Conservation (phyloP, 1,140 invertebrate species). For the Platyura marginata region DNA sequence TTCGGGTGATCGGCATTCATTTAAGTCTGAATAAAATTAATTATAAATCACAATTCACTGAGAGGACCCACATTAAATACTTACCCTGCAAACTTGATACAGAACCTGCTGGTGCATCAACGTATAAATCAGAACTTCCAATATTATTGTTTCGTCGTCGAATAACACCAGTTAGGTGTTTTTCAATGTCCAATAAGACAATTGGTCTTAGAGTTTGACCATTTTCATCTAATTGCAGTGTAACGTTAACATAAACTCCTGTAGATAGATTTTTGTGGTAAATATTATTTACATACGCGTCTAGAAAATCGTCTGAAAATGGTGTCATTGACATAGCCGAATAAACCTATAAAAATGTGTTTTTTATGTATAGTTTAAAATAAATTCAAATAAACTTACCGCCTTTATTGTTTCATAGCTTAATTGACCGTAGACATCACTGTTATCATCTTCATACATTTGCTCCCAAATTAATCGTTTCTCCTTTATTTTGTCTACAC, state of each 20-base stretch:
- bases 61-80: too few species aligned
- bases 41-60: slow-evolving; percentile 2
- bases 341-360: slow-evolving; percentile 41
- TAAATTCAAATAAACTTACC: slow-evolving; percentile 33
- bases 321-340: slow-evolving; percentile 80
- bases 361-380: background rate
- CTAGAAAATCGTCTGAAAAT: slow-evolving; percentile 68
- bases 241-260: slow-evolving; percentile 68
- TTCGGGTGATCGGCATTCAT: slow-evolving; percentile 71
- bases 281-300: slow-evolving; percentile 61
- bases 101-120: slow-evolving; percentile 56
- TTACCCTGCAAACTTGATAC: slow-evolving; percentile 47
- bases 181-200: slow-evolving; percentile 56
- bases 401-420: slow-evolving; percentile 68
- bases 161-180: slow-evolving; percentile 67
- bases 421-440: slow-evolving; percentile 62
- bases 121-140: slow-evolving; percentile 65
- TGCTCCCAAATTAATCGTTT: slow-evolving; percentile 53
- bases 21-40: slow-evolving; percentile 43
- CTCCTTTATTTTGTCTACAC: slow-evolving; percentile 69
- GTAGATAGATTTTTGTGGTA: slow-evolving; percentile 48
- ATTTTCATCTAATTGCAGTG: slow-evolving; percentile 44
- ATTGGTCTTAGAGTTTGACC: slow-evolving; percentile 43
- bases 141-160: slow-evolving; percentile 66
- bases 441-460: slow-evolving; percentile 51